Evolutionary conservation across 2,113 vertebrate genomes (phyloP), one percentile per base, ranked within the genome.

Genomic region (Serilophus lunatus): DNA sequence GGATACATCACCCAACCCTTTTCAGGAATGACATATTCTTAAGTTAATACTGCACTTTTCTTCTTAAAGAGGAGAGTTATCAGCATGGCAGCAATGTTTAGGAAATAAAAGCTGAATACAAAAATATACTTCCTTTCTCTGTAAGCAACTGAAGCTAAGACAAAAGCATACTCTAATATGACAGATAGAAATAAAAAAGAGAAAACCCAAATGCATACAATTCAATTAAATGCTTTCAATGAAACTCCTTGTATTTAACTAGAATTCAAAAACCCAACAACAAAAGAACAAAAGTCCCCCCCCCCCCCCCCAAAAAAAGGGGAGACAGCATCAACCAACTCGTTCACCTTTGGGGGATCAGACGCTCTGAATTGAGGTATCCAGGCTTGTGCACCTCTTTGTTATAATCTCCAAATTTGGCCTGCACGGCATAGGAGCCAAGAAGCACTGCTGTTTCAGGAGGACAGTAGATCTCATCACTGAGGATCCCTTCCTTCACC

Each of bases 371-470:
- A 94, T 96, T 96, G 81, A 99, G 98, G 96, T 99, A 99, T 63
- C 99, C 99, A 8, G 98, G 88, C 79, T 98, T 98, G 97, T 99
- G 98, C 8, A 93, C 38, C 4, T 99, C 99, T 93, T 98, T 99
- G 97, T 74, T 98, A 47, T 99, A 99, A 96, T 99, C 99, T n/a
- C 98, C 99, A 35, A 99, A 99, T 96, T 99, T 99, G 97, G 99
- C 98, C 97, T 99, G 99, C 38, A 99, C 99, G 0, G 99, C 98
- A 44, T 99, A 99, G 40, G 99, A 99, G 25, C 98, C 99, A 71
- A 99, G 99, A 71, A 99, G 98, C 74, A 99, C 99, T 0, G 99
- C 99, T 0, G 99, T 99, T 98, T 99, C 99, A 1, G 99, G 99
- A 2, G 99, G 99, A 72, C 99, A 99, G 98, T 99, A 99, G 75